Evolutionary conservation across 2,888 invertebrate species (phyloP), one percentile per base, ranked within the genome.

Genomic region (Limnephilus lunatus): DNA sequence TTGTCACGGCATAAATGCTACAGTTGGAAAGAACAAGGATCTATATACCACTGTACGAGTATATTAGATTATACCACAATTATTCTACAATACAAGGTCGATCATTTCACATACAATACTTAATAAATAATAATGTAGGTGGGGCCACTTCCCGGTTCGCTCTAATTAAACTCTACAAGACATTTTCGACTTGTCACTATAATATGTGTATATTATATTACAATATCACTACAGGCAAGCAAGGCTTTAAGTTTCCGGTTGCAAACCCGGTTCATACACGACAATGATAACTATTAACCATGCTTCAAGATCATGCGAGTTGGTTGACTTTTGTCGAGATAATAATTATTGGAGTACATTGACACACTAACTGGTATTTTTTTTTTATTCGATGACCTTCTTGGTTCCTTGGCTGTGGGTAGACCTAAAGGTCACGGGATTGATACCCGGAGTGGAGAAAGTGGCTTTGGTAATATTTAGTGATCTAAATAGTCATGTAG

Each of bases 11-110:
- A 39, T 48, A 48, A 86, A 48, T 86, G 86, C 86, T 44, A 44
- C 86, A 86, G 44, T 86, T 86, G 30, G 11, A 48, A 30, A 44
- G 44, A 86, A 86, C 86, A 86, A 86, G 86, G 86, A 86, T 86
- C 86, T 86, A 39, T 39, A 39, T 2, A 68, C 2, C 25, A n/a
- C 25, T 44, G 44, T 44, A 44, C 9, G 39, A 44, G 39, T 39
- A 86, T 44, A 48, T 48, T 86, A 86, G 86, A 48, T 86, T 86
- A 48, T 30, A 14, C 12, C 48, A 48, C 48, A 39, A 39, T 83
- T 83, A 83, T 83, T 83, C 11, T 44, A 30, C 39, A 25, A 3
- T n/a, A 9, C 86, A 86, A 86, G 86, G 86, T 86, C 86, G 86
- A 86, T 25, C 44, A 86, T 86, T 86, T 86, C 86, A 44, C 86